These are phyloP conservation scores for Epirrita christyi DNA, from an alignment of 2,888 invertebrate species.

Conservation along the genomic window DNA sequence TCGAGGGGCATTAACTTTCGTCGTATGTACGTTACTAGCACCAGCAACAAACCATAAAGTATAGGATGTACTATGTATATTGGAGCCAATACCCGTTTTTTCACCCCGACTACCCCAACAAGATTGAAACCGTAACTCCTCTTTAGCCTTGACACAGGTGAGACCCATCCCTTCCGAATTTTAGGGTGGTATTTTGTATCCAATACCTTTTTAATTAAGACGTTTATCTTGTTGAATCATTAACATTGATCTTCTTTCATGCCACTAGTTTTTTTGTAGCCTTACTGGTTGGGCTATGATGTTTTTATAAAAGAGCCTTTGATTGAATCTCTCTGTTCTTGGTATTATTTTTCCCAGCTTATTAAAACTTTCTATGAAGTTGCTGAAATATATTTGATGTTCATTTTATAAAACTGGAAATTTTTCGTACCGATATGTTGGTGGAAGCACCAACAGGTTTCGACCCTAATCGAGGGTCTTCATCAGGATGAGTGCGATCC, in stretches of 20 bases:
- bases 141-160: constrained; percentile 39
- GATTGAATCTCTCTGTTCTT: too few species aligned
- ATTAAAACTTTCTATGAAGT: too few species aligned
- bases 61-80: constrained; percentile 22
- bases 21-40: background rate
- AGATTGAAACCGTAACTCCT: constrained; percentile 39
- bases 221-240: constrained; percentile 12
- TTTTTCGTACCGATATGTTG: too few species aligned
- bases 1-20: background rate
- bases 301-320: background rate
- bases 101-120: constrained; percentile 21
- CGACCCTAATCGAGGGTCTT: too few species aligned
- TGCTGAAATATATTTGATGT: too few species aligned
- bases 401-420: too few species aligned
- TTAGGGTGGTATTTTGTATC: constrained; percentile 20
- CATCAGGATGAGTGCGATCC: too few species aligned
- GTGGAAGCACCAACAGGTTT: too few species aligned
- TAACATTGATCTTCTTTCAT: background rate
- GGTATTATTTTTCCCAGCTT: too few species aligned
- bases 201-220: constrained; percentile 26
- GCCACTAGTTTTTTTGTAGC: background rate
- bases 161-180: constrained; percentile 28
- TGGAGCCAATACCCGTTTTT: constrained; percentile 22
- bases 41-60: constrained; percentile 12
- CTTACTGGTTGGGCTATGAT: background rate